A percentile compares a stretch with the other conserved stretches of the same genome.
These are phyloP conservation scores for Alethe diademata DNA, from an alignment of 2,113 vertebrate genomes.

Conservation along the genomic window DNA sequence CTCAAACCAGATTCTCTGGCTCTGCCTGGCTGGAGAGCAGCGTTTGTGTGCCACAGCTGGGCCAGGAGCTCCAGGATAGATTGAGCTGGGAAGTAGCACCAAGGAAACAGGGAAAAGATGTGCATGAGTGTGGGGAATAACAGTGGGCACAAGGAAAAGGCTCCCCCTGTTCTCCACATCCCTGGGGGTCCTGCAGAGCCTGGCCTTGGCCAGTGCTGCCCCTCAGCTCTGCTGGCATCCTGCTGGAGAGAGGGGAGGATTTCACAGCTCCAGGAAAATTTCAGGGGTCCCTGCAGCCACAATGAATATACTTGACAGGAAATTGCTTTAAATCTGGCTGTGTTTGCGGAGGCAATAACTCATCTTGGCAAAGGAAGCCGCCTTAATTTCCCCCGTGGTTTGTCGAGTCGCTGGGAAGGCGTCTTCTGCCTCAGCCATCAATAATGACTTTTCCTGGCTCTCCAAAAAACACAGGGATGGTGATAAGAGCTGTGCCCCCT, in stretches of 20 bases:
- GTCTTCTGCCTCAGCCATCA: slow-evolving; percentile 52
- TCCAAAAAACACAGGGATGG: background rate
- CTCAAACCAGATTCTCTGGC: background rate
- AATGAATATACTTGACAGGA: slow-evolving; percentile 52
- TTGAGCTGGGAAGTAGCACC: background rate
- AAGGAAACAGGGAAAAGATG: background rate
- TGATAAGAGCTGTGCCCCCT: background rate
- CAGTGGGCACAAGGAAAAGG: background rate
- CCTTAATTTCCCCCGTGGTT: slow-evolving; percentile 68
- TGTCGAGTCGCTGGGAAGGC: slow-evolving; percentile 36
- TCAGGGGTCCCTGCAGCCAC: slow-evolving; percentile 38
- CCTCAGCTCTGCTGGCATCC: background rate
- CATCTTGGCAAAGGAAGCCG: slow-evolving; percentile 47
- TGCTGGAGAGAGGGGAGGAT: background rate
- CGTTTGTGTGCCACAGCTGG: background rate
- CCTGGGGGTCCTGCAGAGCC: background rate
- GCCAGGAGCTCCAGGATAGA: background rate
- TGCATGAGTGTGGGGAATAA: background rate
- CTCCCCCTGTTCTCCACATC: fast-evolving
- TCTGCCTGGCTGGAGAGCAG: background rate
- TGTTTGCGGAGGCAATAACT: slow-evolving; percentile 64
- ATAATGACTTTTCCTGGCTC: slow-evolving; percentile 19
- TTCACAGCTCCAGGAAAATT: slow-evolving; percentile 4
- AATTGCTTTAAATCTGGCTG: slow-evolving; percentile 59
- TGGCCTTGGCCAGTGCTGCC: background rate